Conservation (phyloP, 2,797 vertebrate genomes). For the Halcyon badia region DNA sequence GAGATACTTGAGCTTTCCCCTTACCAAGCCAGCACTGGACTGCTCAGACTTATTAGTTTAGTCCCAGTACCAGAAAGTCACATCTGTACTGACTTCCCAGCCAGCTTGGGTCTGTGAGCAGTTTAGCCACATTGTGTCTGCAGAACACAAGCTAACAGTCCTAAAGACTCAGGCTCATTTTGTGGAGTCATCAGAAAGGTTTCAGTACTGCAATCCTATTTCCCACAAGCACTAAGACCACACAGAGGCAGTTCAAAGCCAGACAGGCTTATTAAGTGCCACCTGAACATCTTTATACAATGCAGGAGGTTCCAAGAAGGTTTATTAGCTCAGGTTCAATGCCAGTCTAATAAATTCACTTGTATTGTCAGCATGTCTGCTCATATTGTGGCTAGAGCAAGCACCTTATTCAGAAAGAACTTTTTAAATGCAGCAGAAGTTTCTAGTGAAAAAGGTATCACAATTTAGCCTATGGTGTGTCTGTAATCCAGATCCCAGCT, state of each 20-base stretch:
- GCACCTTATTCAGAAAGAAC: not conserved
- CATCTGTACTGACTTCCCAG: constrained; percentile 23
- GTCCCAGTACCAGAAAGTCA: not conserved
- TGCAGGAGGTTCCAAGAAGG: not conserved
- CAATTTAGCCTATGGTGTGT: not conserved
- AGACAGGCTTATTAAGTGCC: not conserved
- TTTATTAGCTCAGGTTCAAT: not conserved
- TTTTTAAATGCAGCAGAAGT: not conserved
- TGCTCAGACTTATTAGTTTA: not conserved
- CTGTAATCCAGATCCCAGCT: not conserved
- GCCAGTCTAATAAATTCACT: not conserved
- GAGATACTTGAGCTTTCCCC: not conserved
- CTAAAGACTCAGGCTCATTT: not conserved
- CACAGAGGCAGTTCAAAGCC: not conserved
- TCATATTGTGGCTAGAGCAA: not conserved
- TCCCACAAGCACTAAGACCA: not conserved
- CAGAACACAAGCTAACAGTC: not conserved
- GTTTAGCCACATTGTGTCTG: not conserved
- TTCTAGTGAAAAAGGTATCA: not conserved
- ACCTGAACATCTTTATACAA: constrained; percentile 6
- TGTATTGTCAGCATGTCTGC: not conserved
- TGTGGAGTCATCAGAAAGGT: not conserved
- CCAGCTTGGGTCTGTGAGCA: not conserved
- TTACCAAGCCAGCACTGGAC: not conserved
- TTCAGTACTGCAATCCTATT: not conserved